A percentile compares a stretch with the other conserved stretches of the same genome.
These are phyloP conservation scores for Petroica traversi DNA, from an alignment of 2,113 vertebrate species.

Conservation along the genomic window DNA sequence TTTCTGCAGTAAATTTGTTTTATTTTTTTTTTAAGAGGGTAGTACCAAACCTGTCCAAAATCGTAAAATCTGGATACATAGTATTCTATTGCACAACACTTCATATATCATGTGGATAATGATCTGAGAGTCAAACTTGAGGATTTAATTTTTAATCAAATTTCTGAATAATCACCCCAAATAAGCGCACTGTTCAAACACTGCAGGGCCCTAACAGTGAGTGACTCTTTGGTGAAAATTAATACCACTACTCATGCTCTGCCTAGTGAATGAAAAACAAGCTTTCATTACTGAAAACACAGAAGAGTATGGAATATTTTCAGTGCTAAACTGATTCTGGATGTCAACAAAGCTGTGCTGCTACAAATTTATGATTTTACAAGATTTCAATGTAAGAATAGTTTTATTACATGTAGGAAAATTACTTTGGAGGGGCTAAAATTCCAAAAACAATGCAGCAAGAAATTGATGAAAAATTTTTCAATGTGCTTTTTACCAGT, in stretches of 20 bases:
- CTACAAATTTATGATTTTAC: not conserved
- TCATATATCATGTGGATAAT: not conserved
- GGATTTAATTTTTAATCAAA: not conserved
- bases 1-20: not conserved
- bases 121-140: not conserved
- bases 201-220: not conserved
- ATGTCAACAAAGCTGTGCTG: not conserved
- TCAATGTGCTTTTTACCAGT: not conserved
- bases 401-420: not conserved
- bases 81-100: not conserved
- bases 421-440: not conserved
- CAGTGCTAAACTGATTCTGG: not conserved
- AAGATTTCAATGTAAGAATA: not conserved
- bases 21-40: not conserved
- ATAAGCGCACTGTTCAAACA: not conserved
- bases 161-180: not conserved
- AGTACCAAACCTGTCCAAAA: not conserved
- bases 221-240: not conserved
- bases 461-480: not conserved
- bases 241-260: not conserved
- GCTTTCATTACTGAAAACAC: not conserved
- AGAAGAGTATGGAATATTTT: not conserved
- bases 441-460: not conserved
- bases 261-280: not conserved
- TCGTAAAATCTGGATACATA: not conserved